phyloP scores from a whole-genome alignment of 1,140 invertebrate species.

The Cheumatopsyche charites region DNA sequence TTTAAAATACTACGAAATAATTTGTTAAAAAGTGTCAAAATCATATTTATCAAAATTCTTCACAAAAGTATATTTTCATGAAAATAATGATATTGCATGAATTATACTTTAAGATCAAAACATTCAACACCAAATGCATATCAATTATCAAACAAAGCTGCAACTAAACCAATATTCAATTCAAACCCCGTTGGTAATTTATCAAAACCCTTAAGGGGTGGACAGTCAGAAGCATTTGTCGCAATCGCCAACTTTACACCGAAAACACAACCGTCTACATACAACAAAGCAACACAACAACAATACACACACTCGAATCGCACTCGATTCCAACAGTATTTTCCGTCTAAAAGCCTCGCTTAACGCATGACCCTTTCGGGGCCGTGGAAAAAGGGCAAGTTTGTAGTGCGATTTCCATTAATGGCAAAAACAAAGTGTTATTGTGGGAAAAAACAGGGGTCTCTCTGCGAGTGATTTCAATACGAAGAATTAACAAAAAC shows the following conservation, averaged over 20 bases:
- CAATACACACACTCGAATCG: conserved; percentile 1
- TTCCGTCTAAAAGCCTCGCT: conserved; percentile 11
- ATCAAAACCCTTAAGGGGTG: not conserved
- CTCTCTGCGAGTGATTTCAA: conserved; percentile 1
- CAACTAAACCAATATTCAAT: not conserved
- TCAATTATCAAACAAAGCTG: no score
- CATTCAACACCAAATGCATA: no score
- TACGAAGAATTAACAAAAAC: not conserved
- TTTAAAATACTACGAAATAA: no score
- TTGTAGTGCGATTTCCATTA: conserved; percentile 5
- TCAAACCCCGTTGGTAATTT: not conserved
- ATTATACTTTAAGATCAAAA: no score
- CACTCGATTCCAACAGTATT: not conserved
- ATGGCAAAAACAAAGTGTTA: conserved; percentile 20
- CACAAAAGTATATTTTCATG: no score
- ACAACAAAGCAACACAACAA: no score
- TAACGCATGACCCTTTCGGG: conserved; percentile 5
- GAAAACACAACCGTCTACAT: no score
- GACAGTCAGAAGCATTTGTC: conserved; percentile 1
- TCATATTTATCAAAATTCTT: no score
- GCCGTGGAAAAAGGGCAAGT: conserved; percentile 10
- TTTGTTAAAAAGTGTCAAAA: no score
- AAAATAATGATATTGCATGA: no score
- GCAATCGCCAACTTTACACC: not conserved
- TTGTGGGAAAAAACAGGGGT: not conserved